phyloP scores from a whole-genome alignment of 2,888 invertebrate species.

The Pheosia gnoma region DNA sequence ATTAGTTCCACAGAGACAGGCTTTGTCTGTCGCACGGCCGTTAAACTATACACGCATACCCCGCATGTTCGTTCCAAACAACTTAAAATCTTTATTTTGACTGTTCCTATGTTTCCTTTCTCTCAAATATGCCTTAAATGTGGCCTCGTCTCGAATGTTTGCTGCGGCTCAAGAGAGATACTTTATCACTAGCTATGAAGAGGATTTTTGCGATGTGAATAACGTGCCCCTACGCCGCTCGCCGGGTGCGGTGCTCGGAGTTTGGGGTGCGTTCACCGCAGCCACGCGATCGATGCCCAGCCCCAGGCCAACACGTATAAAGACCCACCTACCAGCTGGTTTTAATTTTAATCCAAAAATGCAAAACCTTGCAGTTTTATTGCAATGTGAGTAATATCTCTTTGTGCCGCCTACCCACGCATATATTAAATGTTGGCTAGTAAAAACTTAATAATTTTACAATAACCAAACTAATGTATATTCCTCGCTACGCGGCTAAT shows the following conservation, averaged over 20 bases:
- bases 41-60: conserved; percentile 67
- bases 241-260: conserved; percentile 63
- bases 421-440: not conserved
- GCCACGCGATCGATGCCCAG: conserved; percentile 75
- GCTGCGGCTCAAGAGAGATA: conserved; percentile 37
- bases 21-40: conserved; percentile 70
- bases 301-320: conserved; percentile 62
- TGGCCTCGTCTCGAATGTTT: conserved; percentile 24
- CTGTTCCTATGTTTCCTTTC: conserved; percentile 23
- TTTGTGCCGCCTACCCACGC: too few relatives aligned
- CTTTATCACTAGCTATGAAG: conserved; percentile 55
- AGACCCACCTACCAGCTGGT: conserved; percentile 61
- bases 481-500: conserved; percentile 48
- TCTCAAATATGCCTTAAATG: conserved; percentile 21
- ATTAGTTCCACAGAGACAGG: conserved; percentile 76
- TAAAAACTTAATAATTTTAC: not conserved
- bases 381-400: not conserved
- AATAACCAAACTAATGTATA: conserved; percentile 24
- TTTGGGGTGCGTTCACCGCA: conserved; percentile 78
- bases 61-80: conserved; percentile 43
- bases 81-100: conserved; percentile 48
- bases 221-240: conserved; percentile 54
- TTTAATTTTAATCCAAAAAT: conserved; percentile 55
- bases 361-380: conserved; percentile 23
- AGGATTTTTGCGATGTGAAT: conserved; percentile 57